These are phyloP conservation scores for Axea sp. DNA, from an alignment of 2,888 invertebrate genomes.

Conservation along the genomic window DNA sequence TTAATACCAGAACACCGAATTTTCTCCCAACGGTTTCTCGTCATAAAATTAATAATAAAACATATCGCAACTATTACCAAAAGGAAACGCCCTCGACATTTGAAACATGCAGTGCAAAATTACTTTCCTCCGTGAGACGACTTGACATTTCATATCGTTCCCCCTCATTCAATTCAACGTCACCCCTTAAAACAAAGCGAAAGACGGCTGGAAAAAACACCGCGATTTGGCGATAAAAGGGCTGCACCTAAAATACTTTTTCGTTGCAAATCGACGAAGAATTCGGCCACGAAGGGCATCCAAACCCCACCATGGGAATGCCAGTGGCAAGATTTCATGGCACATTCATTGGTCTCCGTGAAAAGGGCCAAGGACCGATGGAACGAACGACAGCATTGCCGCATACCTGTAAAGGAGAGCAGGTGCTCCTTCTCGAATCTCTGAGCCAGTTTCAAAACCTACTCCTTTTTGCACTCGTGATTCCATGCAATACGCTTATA, in stretches of 20 bases:
- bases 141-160: slow-evolving; percentile 42
- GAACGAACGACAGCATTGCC: slow-evolving; percentile 8
- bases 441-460: slow-evolving; percentile 37
- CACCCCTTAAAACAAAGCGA: slow-evolving; percentile 42
- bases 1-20: too few species aligned
- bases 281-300: slow-evolving; percentile 16
- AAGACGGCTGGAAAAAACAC: slow-evolving; percentile 5
- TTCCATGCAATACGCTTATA: slow-evolving; percentile 3
- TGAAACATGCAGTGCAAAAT: slow-evolving; percentile 31
- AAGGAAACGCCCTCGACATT: slow-evolving; percentile 24
- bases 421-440: slow-evolving; percentile 45
- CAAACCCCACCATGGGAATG: slow-evolving; percentile 33
- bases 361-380: not conserved
- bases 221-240: slow-evolving; percentile 46
- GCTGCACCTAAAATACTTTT: slow-evolving; percentile 32
- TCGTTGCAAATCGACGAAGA: slow-evolving; percentile 10
- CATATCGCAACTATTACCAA: slow-evolving; percentile 10
- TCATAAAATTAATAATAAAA: slow-evolving; percentile 16
- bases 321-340: slow-evolving; percentile 8
- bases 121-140: slow-evolving; percentile 35
- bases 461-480: slow-evolving; percentile 21
- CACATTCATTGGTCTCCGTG: slow-evolving; percentile 16
- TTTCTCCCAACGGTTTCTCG: too few species aligned
- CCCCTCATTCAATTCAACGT: slow-evolving; percentile 32
- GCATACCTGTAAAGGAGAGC: slow-evolving; percentile 45